A percentile compares a stretch with the other conserved stretches of the same genome.
phyloP scores from a whole-genome alignment of 2,797 vertebrate genomes.

The Clarias pachynema region DNA sequence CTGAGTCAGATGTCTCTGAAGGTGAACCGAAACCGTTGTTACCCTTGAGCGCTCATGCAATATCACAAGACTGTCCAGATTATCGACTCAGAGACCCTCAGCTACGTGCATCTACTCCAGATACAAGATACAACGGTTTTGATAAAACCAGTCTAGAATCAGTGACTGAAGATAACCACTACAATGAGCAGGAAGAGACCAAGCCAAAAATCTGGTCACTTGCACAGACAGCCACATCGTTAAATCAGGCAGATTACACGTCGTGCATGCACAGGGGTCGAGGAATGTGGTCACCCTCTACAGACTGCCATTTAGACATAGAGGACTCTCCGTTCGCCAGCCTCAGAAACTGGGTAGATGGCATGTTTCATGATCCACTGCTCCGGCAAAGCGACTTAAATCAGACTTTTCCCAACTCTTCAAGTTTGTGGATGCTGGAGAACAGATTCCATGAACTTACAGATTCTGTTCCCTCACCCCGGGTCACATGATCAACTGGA shows the following conservation, averaged over 20 bases:
- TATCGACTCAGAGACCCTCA: constrained; percentile 58
- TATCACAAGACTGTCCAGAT: constrained; percentile 52
- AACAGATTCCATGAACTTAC: constrained; percentile 77
- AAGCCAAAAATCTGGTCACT: constrained; percentile 99
- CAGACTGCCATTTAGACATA: constrained; percentile 69
- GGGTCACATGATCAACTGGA: constrained; percentile 34
- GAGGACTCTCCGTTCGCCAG: constrained; percentile 89
- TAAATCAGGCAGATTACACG: constrained; percentile 86
- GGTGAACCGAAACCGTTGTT: constrained; percentile 80
- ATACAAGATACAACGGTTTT: constrained; percentile 80
- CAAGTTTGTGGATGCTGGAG: constrained; percentile 85
- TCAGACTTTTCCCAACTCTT: constrained; percentile 78
- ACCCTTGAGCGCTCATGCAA: constrained; percentile 61
- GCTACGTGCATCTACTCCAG: constrained; percentile 63
- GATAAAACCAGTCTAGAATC: constrained; percentile 72
- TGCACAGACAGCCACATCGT: constrained; percentile 88
- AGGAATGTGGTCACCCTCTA: constrained; percentile 34
- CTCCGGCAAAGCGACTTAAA: constrained; percentile 88
- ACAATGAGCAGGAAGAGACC: constrained; percentile 75
- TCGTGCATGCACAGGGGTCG: constrained; percentile 85
- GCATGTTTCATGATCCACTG: constrained; percentile 91
- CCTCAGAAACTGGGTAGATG: constrained; percentile 98
- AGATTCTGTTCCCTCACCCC: constrained; percentile 65
- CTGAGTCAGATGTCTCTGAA: constrained; percentile 86
- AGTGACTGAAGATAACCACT: constrained; percentile 68